Conservation (phyloP, 2,113 vertebrate species). For the Hippocampus zosterae region DNA sequence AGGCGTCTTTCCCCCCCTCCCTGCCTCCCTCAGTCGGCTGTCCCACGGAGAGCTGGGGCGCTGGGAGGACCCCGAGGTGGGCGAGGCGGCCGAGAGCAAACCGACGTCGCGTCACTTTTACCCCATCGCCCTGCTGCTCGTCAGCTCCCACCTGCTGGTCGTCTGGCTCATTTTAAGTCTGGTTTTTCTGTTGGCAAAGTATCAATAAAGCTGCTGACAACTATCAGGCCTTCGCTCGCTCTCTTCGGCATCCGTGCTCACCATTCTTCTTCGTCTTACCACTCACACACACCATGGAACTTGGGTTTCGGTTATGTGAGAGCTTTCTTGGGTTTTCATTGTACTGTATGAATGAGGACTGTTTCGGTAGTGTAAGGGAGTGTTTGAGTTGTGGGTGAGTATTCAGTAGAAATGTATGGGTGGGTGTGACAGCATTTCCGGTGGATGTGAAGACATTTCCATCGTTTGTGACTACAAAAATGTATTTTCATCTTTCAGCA, state of each 20-base stretch:
- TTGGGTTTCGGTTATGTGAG: too few relatives aligned
- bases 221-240: constrained; percentile 51
- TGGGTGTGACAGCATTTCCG: too few relatives aligned
- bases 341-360: too few relatives aligned
- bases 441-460: too few relatives aligned
- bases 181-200: constrained; percentile 99
- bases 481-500: too few relatives aligned
- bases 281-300: not conserved
- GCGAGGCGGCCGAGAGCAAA: constrained; percentile 91
- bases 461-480: too few relatives aligned
- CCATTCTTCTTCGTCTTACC: constrained; percentile 2
- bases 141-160: constrained; percentile 98
- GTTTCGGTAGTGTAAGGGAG: too few relatives aligned
- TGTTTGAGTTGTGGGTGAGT: too few relatives aligned
- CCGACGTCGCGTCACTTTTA: constrained; percentile 99
- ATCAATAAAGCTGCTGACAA: constrained; percentile 87
- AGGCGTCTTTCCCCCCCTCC: constrained; percentile 53
- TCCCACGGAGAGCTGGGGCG: constrained; percentile 88
- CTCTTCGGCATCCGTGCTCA: constrained; percentile 39
- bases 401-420: too few relatives aligned
- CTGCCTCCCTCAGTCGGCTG: constrained; percentile 77
- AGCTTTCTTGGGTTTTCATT: too few relatives aligned
- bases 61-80: constrained; percentile 94
- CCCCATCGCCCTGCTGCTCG: constrained; percentile 97
- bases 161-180: constrained; percentile 99